A percentile compares a stretch with the other conserved stretches of the same genome.
These are phyloP conservation scores for Bergia puertoricense DNA, from an alignment of 92 coral and sea anemone genomes.

Conservation along the genomic window DNA sequence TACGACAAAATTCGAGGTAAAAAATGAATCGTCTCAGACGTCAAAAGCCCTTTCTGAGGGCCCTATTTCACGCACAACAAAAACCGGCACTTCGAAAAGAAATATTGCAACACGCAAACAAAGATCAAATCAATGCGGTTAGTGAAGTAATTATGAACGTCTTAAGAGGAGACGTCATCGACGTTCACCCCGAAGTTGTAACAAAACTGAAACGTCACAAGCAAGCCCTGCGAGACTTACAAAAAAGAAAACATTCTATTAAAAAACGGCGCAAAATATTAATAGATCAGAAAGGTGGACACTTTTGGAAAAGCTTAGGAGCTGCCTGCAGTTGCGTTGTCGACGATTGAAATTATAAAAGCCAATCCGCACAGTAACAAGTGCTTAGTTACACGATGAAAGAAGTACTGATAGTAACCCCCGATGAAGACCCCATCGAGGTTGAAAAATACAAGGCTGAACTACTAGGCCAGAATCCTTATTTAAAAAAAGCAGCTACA, in stretches of 20 bases:
- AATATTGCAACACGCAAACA: not conserved
- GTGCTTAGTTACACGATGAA: not conserved
- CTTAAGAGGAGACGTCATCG: constrained; percentile 2
- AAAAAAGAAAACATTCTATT: constrained; percentile 9
- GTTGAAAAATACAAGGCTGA: constrained; percentile 19
- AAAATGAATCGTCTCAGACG: not conserved
- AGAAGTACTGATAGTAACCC: constrained; percentile 9
- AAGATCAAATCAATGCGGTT: not conserved
- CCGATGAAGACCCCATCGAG: constrained; percentile 11
- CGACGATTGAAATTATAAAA: constrained; percentile 6
- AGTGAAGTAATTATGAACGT: constrained; percentile 3
- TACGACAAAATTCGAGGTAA: constrained; percentile 13
- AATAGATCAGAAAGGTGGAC: constrained; percentile 1
- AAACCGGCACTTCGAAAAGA: not conserved
- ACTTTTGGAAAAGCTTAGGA: constrained; percentile 5
- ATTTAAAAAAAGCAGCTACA: constrained; percentile 7
- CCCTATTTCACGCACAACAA: not conserved
- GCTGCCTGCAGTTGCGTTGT: not conserved
- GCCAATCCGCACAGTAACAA: not conserved
- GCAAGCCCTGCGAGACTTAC: constrained; percentile 11
- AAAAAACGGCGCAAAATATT: constrained; percentile 7
- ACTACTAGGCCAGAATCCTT: not conserved
- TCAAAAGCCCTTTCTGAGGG: not conserved
- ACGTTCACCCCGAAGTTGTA: not conserved
- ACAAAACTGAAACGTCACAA: not conserved